phyloP scores from a whole-genome alignment of 1,140 invertebrate species.

The Drosophila funebris region DNA sequence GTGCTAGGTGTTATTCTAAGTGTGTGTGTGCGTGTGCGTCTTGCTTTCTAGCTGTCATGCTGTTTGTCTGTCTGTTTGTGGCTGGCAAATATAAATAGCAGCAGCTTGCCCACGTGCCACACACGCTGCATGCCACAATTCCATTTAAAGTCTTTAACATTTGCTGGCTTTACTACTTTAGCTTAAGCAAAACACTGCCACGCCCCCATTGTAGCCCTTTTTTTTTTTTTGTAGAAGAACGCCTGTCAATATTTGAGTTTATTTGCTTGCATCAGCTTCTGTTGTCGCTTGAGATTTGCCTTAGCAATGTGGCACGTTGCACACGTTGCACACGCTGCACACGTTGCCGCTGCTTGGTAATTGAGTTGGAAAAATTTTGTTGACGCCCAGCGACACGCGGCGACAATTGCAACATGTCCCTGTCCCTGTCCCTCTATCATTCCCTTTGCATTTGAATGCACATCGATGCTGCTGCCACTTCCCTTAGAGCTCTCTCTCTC shows the following conservation, averaged over 20 bases:
- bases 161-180: slow-evolving; percentile 2
- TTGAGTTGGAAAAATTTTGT: slow-evolving; percentile 81
- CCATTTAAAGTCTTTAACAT: slow-evolving; percentile 13
- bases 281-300: slow-evolving; percentile 66
- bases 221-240: too few relatives aligned
- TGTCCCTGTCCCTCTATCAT: slow-evolving; percentile 27
- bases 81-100: slow-evolving; percentile 64
- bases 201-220: too few relatives aligned
- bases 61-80: slow-evolving; percentile 62
- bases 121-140: slow-evolving; percentile 1
- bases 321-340: slow-evolving; percentile 71
- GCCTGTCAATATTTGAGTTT: slow-evolving; percentile 61
- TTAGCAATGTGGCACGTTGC: slow-evolving; percentile 44
- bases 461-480: slow-evolving; percentile 46
- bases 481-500: background rate
- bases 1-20: slow-evolving; percentile 55
- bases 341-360: slow-evolving; percentile 70
- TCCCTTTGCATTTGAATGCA: slow-evolving; percentile 26
- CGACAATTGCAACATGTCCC: slow-evolving; percentile 61
- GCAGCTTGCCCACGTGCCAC: slow-evolving; percentile 43
- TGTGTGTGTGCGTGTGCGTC: slow-evolving; percentile 4
- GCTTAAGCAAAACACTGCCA: background rate
- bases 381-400: slow-evolving; percentile 73
- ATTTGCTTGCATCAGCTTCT: slow-evolving; percentile 42
- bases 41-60: slow-evolving; percentile 22